Percentiles rank a stretch among this genome's conserved stretches.
These are phyloP conservation scores for Prosopocoilus inquinatus DNA, from an alignment of 2,888 invertebrate species.

Conservation along the genomic window DNA sequence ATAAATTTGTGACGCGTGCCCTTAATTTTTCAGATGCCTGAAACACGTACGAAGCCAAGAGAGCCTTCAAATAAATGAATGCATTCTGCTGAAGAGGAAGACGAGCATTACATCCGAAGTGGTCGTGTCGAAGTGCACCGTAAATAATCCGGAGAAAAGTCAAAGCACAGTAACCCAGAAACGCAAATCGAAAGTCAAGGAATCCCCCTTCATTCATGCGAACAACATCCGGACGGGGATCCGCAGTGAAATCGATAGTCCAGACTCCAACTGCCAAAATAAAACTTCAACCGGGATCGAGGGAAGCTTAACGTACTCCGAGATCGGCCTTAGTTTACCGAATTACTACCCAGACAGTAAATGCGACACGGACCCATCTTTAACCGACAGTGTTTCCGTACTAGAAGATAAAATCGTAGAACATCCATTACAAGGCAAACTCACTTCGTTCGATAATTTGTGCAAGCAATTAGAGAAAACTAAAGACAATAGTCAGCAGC, in stretches of 20 bases:
- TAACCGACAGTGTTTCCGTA: constrained; percentile 52
- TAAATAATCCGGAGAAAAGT: constrained; percentile 21
- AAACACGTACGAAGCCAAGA: constrained; percentile 38
- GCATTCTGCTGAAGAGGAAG: constrained; percentile 24
- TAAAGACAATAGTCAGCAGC: neutral
- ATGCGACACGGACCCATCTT: constrained; percentile 53
- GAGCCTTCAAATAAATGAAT: constrained; percentile 29
- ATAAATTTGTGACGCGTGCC: too few species aligned
- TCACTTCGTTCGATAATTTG: neutral
- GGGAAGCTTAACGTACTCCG: constrained; percentile 45
- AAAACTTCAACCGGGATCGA: constrained; percentile 54
- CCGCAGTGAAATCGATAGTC: constrained; percentile 56
- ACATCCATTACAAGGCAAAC: neutral
- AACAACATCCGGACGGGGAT: constrained; percentile 13
- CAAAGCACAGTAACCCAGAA: constrained; percentile 10
- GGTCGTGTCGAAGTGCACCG: constrained; percentile 28
- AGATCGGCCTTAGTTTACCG: constrained; percentile 48
- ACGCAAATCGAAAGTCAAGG: constrained; percentile 9
- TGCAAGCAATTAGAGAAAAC: constrained; percentile 1
- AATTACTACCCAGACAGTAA: constrained; percentile 51
- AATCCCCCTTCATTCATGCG: constrained; percentile 6
- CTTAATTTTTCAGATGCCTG: constrained; percentile 27
- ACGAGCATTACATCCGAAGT: constrained; percentile 33
- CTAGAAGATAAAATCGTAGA: constrained; percentile 17
- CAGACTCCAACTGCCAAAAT: constrained; percentile 59